These are phyloP conservation scores for Belgica antarctica DNA, from an alignment of 2,888 invertebrate genomes.

Conservation along the genomic window DNA sequence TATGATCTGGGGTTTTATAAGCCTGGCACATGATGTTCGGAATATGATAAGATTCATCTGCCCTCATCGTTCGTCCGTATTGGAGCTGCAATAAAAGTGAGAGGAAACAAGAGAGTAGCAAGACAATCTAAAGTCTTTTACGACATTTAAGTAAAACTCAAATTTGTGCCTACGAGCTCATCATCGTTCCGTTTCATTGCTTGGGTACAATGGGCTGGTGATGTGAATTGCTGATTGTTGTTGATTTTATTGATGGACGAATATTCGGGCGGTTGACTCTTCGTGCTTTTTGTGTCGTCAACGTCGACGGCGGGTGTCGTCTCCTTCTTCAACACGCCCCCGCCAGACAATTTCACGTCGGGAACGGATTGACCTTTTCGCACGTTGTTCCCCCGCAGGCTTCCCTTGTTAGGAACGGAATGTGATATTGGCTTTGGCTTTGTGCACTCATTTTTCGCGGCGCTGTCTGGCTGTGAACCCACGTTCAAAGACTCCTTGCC, in stretches of 20 bases:
- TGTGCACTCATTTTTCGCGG: background rate
- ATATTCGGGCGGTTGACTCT: slow-evolving; percentile 32
- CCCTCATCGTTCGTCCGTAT: slow-evolving; percentile 2
- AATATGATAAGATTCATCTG: slow-evolving; percentile 39
- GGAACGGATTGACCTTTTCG: slow-evolving; percentile 27
- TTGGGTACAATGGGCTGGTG: slow-evolving; percentile 23
- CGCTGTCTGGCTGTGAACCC: background rate
- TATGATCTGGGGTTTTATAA: slow-evolving; percentile 39
- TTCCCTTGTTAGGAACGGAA: slow-evolving; percentile 10
- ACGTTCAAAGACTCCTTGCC: slow-evolving; percentile 12
- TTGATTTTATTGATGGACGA: slow-evolving; percentile 36
- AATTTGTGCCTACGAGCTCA: slow-evolving; percentile 33
- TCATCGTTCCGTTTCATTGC: slow-evolving; percentile 31
- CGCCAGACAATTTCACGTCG: slow-evolving; percentile 1
- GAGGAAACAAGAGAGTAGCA: background rate
- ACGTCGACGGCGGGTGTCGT: background rate
- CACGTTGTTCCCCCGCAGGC: slow-evolving; percentile 4
- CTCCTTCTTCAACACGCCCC: background rate
- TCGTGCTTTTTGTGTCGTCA: background rate
- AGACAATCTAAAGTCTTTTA: slow-evolving; percentile 10
- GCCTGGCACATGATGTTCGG: slow-evolving; percentile 27
- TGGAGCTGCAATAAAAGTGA: slow-evolving; percentile 33
- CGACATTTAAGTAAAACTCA: background rate
- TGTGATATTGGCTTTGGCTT: background rate
- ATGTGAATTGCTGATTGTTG: slow-evolving; percentile 17